Base-by-base conservation (phyloP, 2,797 vertebrate genomes). In the Decapterus maruadsi region DNA sequence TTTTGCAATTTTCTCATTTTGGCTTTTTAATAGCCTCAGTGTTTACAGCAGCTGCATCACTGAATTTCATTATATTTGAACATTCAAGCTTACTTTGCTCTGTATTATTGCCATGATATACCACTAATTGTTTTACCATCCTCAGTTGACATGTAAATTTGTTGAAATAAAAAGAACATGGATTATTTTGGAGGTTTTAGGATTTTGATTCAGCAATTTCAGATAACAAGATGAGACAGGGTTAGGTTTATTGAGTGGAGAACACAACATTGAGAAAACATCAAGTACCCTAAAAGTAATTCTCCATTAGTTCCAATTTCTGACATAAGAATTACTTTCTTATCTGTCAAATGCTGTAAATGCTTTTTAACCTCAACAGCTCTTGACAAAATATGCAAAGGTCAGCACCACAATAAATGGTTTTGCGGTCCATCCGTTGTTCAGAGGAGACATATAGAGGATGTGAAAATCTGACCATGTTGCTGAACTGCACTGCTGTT, bases 381-480 rank as follows among this genome's bases (percentile, higher is more conserved):
- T 36, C 34, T 36, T 36, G 14, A 4, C 9, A 38, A 38, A 71
- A 53, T 57, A 8, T 68, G 26, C 16, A 42, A 43, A 14, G 6
- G 22, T 68, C 66, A 51, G 42, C 60, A 31, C 0, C 26, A 19
- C 8, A 26, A 36, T 11, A 2, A 19, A 6, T 22, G 12, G 10
- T 26, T 26, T 26, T 72, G 67, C 51, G 42, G 51, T 36, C 2
- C 26, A 2, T 50, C 2, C 0, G n/a, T 68, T 42, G 54, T 51
- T 65, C 31, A 16, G 60, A 62, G 3, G 17, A 22, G 46, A 17
- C 8, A 1, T 9, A n/a, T 14, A 56, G 5, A 76, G 63, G 67
- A 82, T 77, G 51, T 75, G 50, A 72, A 77, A 66, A 22, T 12
- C 2, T 55, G 34, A 36, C 4, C 8, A 11, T 20, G 11, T 20